These are phyloP conservation scores for Nemotelus pantherinus DNA, from an alignment of 2,888 invertebrate genomes.

Conservation along the genomic window DNA sequence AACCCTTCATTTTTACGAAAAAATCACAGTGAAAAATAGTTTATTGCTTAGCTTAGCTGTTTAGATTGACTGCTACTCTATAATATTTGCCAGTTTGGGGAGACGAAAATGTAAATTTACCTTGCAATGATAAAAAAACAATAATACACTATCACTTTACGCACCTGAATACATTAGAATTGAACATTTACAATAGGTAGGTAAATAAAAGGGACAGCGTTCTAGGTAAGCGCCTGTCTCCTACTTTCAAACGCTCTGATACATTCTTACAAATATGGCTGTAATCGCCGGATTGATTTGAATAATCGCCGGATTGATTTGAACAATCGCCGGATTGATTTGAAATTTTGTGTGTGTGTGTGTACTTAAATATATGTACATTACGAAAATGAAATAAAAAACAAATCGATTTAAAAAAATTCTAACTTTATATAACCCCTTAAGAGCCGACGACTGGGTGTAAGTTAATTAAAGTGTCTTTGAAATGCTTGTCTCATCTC, in stretches of 20 bases:
- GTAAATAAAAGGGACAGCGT: not conserved
- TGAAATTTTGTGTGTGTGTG: not conserved
- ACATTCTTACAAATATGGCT: not conserved
- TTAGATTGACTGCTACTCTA: not conserved
- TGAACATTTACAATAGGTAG: not conserved
- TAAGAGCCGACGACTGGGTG: no score
- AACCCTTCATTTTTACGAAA: not conserved
- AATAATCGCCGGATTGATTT: not conserved
- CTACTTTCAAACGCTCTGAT: not conserved
- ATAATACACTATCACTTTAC: not conserved
- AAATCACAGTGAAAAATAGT: not conserved
- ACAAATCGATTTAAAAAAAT: not conserved
- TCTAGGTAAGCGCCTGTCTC: not conserved
- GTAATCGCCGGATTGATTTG: not conserved
- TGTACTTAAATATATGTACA: not conserved
- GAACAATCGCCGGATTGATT: not conserved
- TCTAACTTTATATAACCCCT: no score
- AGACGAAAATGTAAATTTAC: not conserved
- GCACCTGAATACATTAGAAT: not conserved
- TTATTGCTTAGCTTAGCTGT: not conserved
- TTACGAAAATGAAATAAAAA: not conserved
- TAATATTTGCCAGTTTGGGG: not conserved
- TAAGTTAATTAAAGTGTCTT: no score
- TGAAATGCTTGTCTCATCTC: no score
- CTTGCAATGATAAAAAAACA: not conserved